phyloP scores from a whole-genome alignment of 2,888 invertebrate genomes.

The Syrista parreyssii region DNA sequence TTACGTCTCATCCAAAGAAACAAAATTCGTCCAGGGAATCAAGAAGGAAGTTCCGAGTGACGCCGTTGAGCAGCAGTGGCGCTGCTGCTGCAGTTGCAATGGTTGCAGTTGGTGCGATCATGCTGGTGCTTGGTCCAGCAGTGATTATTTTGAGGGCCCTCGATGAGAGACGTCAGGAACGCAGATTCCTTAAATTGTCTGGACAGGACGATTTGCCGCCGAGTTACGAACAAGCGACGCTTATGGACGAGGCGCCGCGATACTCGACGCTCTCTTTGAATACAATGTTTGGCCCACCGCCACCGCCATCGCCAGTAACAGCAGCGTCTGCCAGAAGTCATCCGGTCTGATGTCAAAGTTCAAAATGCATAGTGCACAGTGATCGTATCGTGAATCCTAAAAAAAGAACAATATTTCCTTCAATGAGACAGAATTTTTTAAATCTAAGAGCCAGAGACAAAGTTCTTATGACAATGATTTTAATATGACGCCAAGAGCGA shows the following conservation, averaged over 20 bases:
- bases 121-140: constrained; percentile 51
- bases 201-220: constrained; percentile 48
- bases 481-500: neutral
- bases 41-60: constrained; percentile 11
- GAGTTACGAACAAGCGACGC: constrained; percentile 51
- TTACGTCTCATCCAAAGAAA: neutral
- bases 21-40: constrained; percentile 15
- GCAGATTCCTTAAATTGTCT: constrained; percentile 42
- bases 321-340: constrained; percentile 7
- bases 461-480: too few species aligned
- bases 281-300: constrained; percentile 31
- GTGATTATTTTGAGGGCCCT: constrained; percentile 48
- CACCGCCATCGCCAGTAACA: constrained; percentile 17
- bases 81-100: constrained; percentile 49
- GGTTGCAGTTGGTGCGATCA: constrained; percentile 50
- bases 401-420: neutral
- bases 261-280: constrained; percentile 51
- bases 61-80: constrained; percentile 37
- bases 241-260: constrained; percentile 51
- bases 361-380: neutral
- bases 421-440: neutral
- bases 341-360: constrained; percentile 3
- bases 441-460: neutral
- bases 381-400: neutral
- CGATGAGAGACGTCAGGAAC: constrained; percentile 44